phyloP scores from a whole-genome alignment of 2,888 invertebrate genomes.

The Caenorhabditis sp. region DNA sequence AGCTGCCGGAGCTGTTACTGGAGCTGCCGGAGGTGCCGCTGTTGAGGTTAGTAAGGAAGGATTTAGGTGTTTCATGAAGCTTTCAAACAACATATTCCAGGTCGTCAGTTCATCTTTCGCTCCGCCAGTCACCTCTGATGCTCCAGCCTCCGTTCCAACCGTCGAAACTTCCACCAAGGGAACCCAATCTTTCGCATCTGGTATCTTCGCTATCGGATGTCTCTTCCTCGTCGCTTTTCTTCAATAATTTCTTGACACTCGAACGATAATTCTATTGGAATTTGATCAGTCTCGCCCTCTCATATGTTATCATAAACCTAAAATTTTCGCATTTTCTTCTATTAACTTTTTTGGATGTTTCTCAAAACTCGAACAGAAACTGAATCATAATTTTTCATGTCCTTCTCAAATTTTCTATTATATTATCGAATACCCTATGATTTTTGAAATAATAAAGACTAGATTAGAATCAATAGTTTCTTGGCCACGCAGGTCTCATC shows the following conservation, averaged over 20 bases:
- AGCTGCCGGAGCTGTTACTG: slow-evolving; percentile 25
- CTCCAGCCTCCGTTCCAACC: slow-evolving; percentile 25
- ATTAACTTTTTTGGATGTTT: slow-evolving; percentile 5
- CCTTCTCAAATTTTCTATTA: neutral
- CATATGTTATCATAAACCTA: slow-evolving; percentile 16
- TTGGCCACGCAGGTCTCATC: slow-evolving; percentile 75
- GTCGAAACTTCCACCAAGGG: slow-evolving; percentile 49
- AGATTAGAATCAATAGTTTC: slow-evolving; percentile 66
- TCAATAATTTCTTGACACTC: slow-evolving; percentile 10
- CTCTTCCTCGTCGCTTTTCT: slow-evolving; percentile 8
- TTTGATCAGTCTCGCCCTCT: slow-evolving; percentile 5
- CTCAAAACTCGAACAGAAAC: neutral
- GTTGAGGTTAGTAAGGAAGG: neutral
- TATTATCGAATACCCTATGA: slow-evolving; percentile 9
- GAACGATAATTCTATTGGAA: slow-evolving; percentile 13
- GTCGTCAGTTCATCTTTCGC: neutral
- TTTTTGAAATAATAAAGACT: slow-evolving; percentile 32
- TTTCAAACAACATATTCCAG: neutral
- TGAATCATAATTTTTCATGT: neutral
- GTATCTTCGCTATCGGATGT: slow-evolving; percentile 21
- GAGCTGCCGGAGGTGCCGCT: slow-evolving; percentile 31
- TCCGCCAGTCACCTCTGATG: neutral
- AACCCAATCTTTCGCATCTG: slow-evolving; percentile 13
- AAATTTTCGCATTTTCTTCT: neutral
- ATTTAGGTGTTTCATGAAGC: neutral